These are phyloP conservation scores for Samia ricini DNA, from an alignment of 1,140 invertebrate species.

Conservation along the genomic window DNA sequence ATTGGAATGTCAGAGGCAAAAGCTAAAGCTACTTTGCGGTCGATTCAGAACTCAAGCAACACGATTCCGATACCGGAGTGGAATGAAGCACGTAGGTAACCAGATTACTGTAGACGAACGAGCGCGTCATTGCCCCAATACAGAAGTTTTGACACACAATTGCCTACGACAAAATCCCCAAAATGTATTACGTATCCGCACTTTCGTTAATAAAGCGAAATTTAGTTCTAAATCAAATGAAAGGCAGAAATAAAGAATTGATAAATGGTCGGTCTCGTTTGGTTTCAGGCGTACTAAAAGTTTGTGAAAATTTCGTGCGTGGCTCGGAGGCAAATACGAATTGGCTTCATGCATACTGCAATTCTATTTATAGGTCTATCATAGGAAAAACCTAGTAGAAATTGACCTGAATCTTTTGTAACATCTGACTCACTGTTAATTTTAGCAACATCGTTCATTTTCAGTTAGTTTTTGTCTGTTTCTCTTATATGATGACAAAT, in stretches of 20 bases:
- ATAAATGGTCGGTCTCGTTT: slow-evolving; percentile 11
- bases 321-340: not conserved
- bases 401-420: not conserved
- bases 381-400: not conserved
- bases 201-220: slow-evolving; percentile 21
- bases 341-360: not conserved
- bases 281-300: not conserved
- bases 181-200: slow-evolving; percentile 9
- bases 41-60: not conserved
- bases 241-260: slow-evolving; percentile 22
- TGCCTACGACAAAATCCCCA: not conserved
- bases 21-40: not conserved
- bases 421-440: not conserved
- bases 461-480: no score
- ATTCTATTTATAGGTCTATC: not conserved
- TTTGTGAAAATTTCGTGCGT: not conserved
- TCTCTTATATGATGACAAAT: no score
- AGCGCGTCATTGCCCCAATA: not conserved
- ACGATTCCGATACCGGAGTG: not conserved
- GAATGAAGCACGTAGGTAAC: not conserved
- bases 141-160: not conserved
- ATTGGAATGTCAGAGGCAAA: not conserved
- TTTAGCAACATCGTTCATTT: no score
- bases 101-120: not conserved
- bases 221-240: slow-evolving; percentile 24